phyloP scores from a whole-genome alignment of 2,888 invertebrate species.

The Biston stratarius region DNA sequence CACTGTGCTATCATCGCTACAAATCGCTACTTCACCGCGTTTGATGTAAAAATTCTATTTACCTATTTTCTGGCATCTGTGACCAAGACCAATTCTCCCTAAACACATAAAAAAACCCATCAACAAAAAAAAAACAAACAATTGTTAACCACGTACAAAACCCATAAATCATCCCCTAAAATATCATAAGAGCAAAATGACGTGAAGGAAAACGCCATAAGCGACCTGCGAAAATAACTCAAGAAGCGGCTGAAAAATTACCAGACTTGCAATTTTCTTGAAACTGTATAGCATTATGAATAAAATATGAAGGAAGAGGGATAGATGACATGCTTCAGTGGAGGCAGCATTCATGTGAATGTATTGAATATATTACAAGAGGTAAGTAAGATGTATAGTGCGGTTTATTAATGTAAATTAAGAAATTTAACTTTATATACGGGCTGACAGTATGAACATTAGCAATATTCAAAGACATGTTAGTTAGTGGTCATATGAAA shows the following conservation, averaged over 20 bases:
- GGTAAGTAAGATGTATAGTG: neutral
- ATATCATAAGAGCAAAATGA: conserved; percentile 29
- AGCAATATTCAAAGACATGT: too few species aligned
- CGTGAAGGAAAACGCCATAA: conserved; percentile 18
- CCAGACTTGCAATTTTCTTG: conserved; percentile 35
- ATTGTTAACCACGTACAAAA: conserved; percentile 24
- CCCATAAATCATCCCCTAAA: conserved; percentile 28
- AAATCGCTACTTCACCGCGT: too few species aligned
- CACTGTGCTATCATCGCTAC: too few species aligned
- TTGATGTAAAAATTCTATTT: too few species aligned
- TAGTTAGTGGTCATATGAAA: too few species aligned
- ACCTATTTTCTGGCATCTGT: too few species aligned
- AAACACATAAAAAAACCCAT: neutral
- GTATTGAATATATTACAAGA: conserved; percentile 18
- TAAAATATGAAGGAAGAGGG: conserved; percentile 42
- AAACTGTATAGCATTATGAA: conserved; percentile 39
- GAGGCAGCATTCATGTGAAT: conserved; percentile 2
- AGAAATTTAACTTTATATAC: too few species aligned
- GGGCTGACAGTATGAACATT: too few species aligned
- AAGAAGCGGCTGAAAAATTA: conserved; percentile 29
- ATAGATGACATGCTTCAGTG: conserved; percentile 17
- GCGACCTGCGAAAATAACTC: conserved; percentile 9
- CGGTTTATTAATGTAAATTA: too few species aligned
- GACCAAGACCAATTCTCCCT: too few species aligned
- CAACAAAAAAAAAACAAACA: conserved; percentile 1